Evolutionary conservation across 1,140 invertebrate species (phyloP).

Genomic region (Brachionus plicatilis): DNA sequence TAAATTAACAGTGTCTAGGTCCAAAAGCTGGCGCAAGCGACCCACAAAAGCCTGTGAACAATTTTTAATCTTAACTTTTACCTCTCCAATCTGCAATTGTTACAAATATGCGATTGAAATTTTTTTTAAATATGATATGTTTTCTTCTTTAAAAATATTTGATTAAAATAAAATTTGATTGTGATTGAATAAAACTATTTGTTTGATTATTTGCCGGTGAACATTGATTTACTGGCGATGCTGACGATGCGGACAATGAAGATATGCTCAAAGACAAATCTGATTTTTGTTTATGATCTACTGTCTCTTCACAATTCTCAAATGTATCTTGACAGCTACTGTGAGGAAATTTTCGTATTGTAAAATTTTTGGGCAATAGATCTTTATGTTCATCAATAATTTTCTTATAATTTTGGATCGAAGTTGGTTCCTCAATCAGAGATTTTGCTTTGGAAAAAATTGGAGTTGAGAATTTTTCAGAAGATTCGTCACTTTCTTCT

Average conservation of each 20-base stretch:
- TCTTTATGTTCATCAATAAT: conserved; percentile 28
- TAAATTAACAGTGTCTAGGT: too few species aligned
- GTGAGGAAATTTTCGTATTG: conserved; percentile 17
- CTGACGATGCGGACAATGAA: neutral
- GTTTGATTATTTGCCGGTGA: neutral
- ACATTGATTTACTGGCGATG: neutral
- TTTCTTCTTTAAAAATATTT: too few species aligned
- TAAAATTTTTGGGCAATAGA: neutral
- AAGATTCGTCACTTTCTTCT: neutral
- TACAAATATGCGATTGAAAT: too few species aligned
- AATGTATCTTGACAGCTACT: conserved; percentile 15
- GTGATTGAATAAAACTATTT: neutral
- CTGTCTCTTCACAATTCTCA: neutral
- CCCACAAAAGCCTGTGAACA: too few species aligned
- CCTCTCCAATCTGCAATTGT: too few species aligned
- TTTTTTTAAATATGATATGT: too few species aligned
- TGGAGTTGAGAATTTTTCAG: neutral
- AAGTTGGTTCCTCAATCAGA: neutral
- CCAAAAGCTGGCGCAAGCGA: too few species aligned
- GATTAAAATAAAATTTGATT: too few species aligned
- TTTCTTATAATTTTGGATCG: neutral
- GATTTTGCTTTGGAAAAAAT: neutral
- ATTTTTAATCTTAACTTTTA: too few species aligned
- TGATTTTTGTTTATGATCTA: neutral
- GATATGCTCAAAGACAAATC: neutral